These are phyloP conservation scores for Sipunculus nudus DNA, from an alignment of 2,888 invertebrate species.

Conservation along the genomic window DNA sequence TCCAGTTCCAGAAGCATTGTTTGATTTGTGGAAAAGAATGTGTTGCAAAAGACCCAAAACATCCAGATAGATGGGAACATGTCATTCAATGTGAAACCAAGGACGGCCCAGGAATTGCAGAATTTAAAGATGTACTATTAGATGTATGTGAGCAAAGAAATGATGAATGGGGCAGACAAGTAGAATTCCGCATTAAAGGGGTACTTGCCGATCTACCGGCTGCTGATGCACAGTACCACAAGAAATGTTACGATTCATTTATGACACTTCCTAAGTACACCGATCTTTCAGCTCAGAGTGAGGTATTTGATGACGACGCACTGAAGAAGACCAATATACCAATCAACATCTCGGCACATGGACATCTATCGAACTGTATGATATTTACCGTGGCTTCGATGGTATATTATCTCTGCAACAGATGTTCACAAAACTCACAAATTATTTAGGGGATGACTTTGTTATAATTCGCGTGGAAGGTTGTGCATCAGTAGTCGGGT, in stretches of 20 bases:
- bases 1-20: not conserved
- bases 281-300: no score
- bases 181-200: not conserved
- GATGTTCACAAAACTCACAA: not conserved
- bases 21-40: constrained; percentile 2
- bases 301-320: no score
- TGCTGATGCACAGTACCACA: constrained; percentile 11
- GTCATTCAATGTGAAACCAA: constrained; percentile 1
- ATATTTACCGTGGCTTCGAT: no score
- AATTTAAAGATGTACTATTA: not conserved
- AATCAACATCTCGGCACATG: no score
- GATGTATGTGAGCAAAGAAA: not conserved
- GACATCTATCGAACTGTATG: no score
- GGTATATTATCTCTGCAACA: not conserved
- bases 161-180: constrained; percentile 1
- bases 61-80: constrained; percentile 1
- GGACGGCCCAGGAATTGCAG: not conserved
- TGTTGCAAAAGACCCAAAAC: not conserved
- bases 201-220: constrained; percentile 2
- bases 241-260: constrained; percentile 4
- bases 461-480: not conserved
- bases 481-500: not conserved
- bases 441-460: not conserved
- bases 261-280: not conserved
- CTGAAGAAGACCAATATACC: no score